A percentile compares a stretch with the other conserved stretches of the same genome.
Evolutionary conservation across 2,888 invertebrate genomes (phyloP).

Genomic region (Xanthorhoe spadicearia): DNA sequence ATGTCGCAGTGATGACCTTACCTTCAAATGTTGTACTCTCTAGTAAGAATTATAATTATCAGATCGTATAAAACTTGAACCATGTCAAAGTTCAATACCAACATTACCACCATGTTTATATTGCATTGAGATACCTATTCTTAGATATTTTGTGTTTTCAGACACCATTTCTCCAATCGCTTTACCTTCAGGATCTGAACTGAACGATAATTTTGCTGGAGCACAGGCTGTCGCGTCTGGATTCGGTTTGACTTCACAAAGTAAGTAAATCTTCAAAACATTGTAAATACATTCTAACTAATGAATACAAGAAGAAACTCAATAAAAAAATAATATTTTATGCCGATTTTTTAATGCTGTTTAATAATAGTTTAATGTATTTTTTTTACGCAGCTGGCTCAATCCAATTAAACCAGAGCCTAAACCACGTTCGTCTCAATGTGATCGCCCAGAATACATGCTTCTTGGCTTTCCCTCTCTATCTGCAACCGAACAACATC

Average conservation of each 20-base stretch:
- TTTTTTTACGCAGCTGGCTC: constrained; percentile 39
- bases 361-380: no score
- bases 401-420: constrained; percentile 42
- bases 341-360: no score
- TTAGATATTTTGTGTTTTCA: constrained; percentile 14
- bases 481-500: constrained; percentile 52
- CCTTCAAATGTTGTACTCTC: no score
- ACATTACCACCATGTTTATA: not conserved
- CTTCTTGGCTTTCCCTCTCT: constrained; percentile 47
- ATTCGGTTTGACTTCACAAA: constrained; percentile 49
- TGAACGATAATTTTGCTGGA: constrained; percentile 47
- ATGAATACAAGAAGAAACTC: no score
- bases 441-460: constrained; percentile 53
- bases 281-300: no score
- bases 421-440: constrained; percentile 52
- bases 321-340: no score
- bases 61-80: no score
- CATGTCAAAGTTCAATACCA: no score
- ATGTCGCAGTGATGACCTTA: constrained; percentile 57
- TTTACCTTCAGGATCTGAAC: constrained; percentile 45
- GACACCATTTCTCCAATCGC: constrained; percentile 47
- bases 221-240: constrained; percentile 54
- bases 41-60: constrained; percentile 27
- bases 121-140: no score
- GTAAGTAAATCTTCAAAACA: constrained; percentile 37